phyloP scores from a whole-genome alignment of 2,797 vertebrate genomes.

The Acrocephalus scirpaceus region DNA sequence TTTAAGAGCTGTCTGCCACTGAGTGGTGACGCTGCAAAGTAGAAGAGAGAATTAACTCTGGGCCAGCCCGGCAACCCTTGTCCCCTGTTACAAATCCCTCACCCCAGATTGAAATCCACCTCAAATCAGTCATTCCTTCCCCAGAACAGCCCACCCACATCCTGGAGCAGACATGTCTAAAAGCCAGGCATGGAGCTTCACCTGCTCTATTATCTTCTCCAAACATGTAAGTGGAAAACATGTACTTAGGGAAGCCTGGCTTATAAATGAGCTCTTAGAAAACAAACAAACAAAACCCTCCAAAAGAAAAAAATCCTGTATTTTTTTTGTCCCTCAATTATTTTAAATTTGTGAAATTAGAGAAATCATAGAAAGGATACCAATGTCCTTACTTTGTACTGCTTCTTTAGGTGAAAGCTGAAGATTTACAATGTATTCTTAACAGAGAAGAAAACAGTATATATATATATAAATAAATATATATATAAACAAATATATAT shows the following conservation, averaged over 20 bases:
- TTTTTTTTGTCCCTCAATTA: neutral
- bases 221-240: neutral
- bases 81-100: neutral
- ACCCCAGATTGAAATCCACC: neutral
- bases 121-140: neutral
- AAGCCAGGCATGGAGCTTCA: fast-evolving
- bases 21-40: neutral
- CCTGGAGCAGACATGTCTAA: neutral
- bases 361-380: neutral
- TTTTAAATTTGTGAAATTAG: neutral
- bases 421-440: neutral
- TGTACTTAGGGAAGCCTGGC: neutral
- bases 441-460: neutral
- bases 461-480: no score
- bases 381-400: neutral
- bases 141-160: neutral
- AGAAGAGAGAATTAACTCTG: neutral
- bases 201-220: neutral
- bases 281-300: neutral
- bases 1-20: neutral
- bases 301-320: neutral
- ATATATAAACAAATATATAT: no score
- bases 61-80: neutral
- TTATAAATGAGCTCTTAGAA: neutral
- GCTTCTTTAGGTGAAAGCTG: neutral